Evolutionary conservation across 2,888 invertebrate species (phyloP).

Genomic region (Agonum fuliginosum): DNA sequence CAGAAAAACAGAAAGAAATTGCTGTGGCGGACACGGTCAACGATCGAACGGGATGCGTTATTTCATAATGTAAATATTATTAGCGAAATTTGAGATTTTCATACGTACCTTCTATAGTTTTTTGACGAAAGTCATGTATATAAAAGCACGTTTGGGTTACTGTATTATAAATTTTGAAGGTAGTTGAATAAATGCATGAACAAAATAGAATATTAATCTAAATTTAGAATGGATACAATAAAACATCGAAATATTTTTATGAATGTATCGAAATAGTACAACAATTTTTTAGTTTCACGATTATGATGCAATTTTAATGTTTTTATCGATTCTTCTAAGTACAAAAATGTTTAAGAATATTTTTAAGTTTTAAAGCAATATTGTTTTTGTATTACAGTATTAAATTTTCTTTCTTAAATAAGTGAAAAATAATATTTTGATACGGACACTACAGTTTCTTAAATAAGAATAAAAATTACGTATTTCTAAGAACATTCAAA

Average conservation of each 20-base stretch:
- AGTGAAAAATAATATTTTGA: neutral
- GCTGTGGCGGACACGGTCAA: conserved; percentile 62
- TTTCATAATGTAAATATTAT: conserved; percentile 66
- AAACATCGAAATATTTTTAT: conserved; percentile 29
- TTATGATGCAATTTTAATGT: neutral
- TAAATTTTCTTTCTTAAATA: neutral
- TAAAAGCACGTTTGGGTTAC: neutral
- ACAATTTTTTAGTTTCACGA: neutral
- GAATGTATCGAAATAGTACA: conserved; percentile 13
- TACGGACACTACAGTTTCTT: no score
- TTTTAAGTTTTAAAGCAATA: conserved; percentile 27
- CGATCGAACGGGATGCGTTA: conserved; percentile 68
- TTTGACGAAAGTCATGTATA: no score
- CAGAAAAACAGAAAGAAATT: conserved; percentile 41
- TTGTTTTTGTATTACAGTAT: neutral
- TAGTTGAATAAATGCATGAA: conserved; percentile 23
- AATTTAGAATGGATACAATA: neutral
- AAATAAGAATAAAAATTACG: no score
- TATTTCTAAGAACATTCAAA: no score
- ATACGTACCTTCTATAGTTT: conserved; percentile 34
- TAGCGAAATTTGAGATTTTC: conserved; percentile 25
- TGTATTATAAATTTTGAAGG: conserved; percentile 5
- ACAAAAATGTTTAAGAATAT: neutral
- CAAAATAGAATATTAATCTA: conserved; percentile 23
- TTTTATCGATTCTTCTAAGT: conserved; percentile 22